Evolutionary conservation across 2,888 invertebrate genomes (phyloP).

Genomic region (Lasioglossum morio): DNA sequence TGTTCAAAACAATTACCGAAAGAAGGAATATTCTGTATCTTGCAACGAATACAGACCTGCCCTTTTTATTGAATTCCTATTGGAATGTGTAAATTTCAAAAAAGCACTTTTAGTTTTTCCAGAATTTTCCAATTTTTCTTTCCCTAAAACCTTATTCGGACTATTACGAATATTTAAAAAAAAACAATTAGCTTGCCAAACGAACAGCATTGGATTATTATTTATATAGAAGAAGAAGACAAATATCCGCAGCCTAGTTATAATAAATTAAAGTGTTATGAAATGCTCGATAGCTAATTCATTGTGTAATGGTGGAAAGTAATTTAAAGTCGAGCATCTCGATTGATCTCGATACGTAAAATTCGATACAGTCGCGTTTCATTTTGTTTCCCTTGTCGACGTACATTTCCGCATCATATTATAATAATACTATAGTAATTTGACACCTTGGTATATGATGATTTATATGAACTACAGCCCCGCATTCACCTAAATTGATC

Average conservation of each 20-base stretch:
- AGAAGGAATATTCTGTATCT: not conserved
- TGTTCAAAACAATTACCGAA: not conserved
- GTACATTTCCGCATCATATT: not conserved
- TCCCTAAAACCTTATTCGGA: no score
- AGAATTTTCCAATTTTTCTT: no score
- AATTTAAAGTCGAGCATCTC: conserved; percentile 3
- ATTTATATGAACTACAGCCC: conserved; percentile 38
- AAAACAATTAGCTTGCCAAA: no score
- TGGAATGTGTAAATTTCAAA: no score
- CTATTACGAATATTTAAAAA: no score
- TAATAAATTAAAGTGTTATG: not conserved
- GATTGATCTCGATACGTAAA: conserved; percentile 36
- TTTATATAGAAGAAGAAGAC: no score
- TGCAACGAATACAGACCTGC: not conserved
- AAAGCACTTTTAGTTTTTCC: no score
- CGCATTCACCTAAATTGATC: conserved; percentile 27
- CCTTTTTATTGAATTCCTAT: no score
- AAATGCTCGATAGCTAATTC: not conserved
- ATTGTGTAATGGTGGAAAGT: not conserved
- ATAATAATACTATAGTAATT: conserved; percentile 22
- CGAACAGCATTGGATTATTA: no score
- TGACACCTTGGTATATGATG: conserved; percentile 43
- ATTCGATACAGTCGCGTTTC: conserved; percentile 60
- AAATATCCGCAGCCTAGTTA: not conserved
- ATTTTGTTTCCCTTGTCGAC: conserved; percentile 56